These are phyloP conservation scores for Branchellion lobata DNA, from an alignment of 2,888 invertebrate genomes.

Conservation along the genomic window DNA sequence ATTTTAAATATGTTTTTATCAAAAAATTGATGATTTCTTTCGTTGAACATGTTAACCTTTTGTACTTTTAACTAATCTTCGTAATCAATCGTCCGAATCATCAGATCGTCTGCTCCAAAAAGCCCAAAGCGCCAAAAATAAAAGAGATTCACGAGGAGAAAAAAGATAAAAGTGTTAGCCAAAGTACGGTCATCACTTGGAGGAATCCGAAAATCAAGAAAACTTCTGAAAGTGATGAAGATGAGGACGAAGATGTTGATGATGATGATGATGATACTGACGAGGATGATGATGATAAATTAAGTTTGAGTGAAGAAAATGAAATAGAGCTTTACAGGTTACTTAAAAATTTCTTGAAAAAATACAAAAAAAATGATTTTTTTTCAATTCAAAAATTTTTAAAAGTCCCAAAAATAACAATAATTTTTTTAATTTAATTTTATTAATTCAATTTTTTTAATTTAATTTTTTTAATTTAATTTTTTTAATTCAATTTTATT, in stretches of 20 bases:
- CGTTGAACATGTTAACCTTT: too few relatives aligned
- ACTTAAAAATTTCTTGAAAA: constrained; percentile 35
- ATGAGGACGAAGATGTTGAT: constrained; percentile 15
- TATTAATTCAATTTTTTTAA: too few relatives aligned
- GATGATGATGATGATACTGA: constrained; percentile 2
- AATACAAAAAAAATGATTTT: too few relatives aligned
- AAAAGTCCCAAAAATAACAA: too few relatives aligned
- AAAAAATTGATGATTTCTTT: too few relatives aligned
- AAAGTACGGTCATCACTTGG: constrained; percentile 61
- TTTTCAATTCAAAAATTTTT: too few relatives aligned
- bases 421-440: too few relatives aligned
- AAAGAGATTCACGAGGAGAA: constrained; percentile 56
- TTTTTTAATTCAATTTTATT: too few relatives aligned
- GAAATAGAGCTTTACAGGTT: constrained; percentile 59
- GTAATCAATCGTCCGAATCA: too few relatives aligned
- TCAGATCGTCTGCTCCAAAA: constrained; percentile 55
- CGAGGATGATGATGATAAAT: constrained; percentile 14
- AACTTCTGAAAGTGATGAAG: constrained; percentile 53
- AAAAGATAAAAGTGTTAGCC: constrained; percentile 53
- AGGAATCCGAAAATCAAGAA: constrained; percentile 56
- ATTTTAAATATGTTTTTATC: too few relatives aligned
- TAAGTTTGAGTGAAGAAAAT: constrained; percentile 49
- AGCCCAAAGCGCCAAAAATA: constrained; percentile 57
- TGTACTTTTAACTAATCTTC: too few relatives aligned
- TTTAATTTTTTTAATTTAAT: too few relatives aligned